phyloP scores from a whole-genome alignment of 2,113 vertebrate species.

The Prochilodus magdalenae region DNA sequence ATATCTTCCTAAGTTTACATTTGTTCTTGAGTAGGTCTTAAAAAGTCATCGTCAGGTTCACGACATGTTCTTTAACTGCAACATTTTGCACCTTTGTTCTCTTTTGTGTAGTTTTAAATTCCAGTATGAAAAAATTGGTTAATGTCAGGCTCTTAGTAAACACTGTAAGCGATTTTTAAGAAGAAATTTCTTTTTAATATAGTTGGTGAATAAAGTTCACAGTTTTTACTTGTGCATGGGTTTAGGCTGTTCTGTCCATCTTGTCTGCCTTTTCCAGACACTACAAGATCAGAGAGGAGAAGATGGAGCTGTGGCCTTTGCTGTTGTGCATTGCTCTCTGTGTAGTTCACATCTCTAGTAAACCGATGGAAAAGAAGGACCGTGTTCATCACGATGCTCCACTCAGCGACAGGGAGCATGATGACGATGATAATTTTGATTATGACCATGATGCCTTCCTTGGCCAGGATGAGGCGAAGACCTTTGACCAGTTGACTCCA shows the following conservation, averaged over 20 bases:
- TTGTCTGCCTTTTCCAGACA: neutral
- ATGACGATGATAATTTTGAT: conserved; percentile 89
- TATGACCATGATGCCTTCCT: conserved; percentile 99
- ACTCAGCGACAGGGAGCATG: conserved; percentile 88
- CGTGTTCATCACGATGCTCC: conserved; percentile 88
- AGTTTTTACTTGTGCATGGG: too few relatives aligned
- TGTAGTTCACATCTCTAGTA: conserved; percentile 83
- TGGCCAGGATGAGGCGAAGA: conserved; percentile 94
- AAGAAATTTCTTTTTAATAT: too few relatives aligned
- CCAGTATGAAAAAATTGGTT: too few relatives aligned
- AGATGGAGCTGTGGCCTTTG: conserved; percentile 82
- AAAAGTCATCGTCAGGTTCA: too few relatives aligned
- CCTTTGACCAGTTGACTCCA: conserved; percentile 94
- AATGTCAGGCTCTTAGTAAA: too few relatives aligned
- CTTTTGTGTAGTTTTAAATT: too few relatives aligned
- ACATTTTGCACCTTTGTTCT: too few relatives aligned
- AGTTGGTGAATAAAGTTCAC: too few relatives aligned
- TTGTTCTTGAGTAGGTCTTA: too few relatives aligned
- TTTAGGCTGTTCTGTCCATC: neutral
- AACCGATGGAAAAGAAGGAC: conserved; percentile 95
- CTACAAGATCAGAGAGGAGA: conserved; percentile 40
- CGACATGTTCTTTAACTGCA: too few relatives aligned
- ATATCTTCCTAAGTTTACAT: too few relatives aligned
- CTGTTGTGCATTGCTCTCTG: conserved; percentile 85
- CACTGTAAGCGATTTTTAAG: too few relatives aligned